phyloP scores from a whole-genome alignment of 2,797 vertebrate genomes.

The Lagorchestes hirsutus region DNA sequence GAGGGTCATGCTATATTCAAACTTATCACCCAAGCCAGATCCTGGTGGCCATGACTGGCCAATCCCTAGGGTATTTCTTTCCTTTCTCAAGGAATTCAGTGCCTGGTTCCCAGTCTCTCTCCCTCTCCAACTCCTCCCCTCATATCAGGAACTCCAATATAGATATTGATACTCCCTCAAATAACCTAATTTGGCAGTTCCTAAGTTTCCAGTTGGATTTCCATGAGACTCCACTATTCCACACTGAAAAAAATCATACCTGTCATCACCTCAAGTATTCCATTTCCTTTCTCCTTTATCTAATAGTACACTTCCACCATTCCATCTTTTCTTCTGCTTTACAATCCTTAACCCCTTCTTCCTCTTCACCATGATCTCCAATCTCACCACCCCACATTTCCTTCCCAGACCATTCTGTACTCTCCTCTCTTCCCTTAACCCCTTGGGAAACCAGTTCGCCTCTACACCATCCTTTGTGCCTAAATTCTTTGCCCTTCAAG shows the following conservation, averaged over 20 bases:
- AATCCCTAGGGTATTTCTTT: neutral
- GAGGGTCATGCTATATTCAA: neutral
- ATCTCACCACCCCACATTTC: neutral
- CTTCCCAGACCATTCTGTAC: neutral
- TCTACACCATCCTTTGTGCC: neutral
- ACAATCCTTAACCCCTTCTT: neutral
- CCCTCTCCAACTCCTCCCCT: neutral
- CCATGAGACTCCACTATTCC: neutral
- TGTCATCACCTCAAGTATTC: neutral
- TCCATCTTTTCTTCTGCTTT: neutral
- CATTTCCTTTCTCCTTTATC: neutral
- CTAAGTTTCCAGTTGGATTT: neutral
- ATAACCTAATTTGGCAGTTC: neutral
- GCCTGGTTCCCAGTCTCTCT: neutral
- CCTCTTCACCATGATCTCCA: neutral
- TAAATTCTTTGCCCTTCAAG: neutral
- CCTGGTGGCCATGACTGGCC: neutral
- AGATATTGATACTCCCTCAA: neutral
- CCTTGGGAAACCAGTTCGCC: neutral
- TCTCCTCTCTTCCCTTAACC: neutral
- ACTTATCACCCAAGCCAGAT: neutral
- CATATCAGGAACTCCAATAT: neutral
- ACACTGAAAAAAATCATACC: too few species aligned
- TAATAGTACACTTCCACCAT: neutral
- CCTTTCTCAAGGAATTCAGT: neutral